Conservation (phyloP, 2,888 invertebrate species). For the Meliscaeva auricollis region DNA sequence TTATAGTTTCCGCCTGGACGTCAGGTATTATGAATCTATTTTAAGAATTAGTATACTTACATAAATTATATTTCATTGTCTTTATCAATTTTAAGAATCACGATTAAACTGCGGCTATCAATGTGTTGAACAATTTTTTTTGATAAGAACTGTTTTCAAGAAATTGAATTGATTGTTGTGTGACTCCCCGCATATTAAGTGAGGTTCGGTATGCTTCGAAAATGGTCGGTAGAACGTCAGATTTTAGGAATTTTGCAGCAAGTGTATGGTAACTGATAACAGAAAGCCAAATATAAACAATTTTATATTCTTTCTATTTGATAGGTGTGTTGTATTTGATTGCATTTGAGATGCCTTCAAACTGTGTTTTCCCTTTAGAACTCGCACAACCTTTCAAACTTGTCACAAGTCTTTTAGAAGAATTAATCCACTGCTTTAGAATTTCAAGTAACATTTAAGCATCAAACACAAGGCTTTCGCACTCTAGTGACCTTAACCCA, state of each 20-base stretch:
- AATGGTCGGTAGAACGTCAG: not conserved
- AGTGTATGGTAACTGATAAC: not conserved
- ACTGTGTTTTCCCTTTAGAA: not conserved
- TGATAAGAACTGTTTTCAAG: not conserved
- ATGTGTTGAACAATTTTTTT: not conserved
- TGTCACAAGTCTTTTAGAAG: no score
- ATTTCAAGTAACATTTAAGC: no score
- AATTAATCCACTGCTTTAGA: no score
- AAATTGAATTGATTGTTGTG: not conserved
- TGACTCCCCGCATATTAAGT: not conserved
- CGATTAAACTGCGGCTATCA: constrained; percentile 2
- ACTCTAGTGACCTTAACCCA: constrained; percentile 38
- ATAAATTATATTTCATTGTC: not conserved
- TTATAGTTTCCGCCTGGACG: not conserved
- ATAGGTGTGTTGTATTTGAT: no score
- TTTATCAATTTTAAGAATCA: not conserved
- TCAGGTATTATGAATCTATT: not conserved
- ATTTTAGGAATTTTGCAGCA: not conserved
- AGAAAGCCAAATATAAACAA: not conserved
- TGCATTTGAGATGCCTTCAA: no score
- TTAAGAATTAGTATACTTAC: not conserved
- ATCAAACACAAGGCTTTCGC: not conserved
- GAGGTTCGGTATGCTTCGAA: no score
- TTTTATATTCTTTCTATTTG: no score
- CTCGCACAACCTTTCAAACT: not conserved